Percentiles rank a stretch among this genome's conserved stretches.
Evolutionary conservation across 2,888 invertebrate genomes (phyloP).

Genomic region (Chrysolina haemoptera): DNA sequence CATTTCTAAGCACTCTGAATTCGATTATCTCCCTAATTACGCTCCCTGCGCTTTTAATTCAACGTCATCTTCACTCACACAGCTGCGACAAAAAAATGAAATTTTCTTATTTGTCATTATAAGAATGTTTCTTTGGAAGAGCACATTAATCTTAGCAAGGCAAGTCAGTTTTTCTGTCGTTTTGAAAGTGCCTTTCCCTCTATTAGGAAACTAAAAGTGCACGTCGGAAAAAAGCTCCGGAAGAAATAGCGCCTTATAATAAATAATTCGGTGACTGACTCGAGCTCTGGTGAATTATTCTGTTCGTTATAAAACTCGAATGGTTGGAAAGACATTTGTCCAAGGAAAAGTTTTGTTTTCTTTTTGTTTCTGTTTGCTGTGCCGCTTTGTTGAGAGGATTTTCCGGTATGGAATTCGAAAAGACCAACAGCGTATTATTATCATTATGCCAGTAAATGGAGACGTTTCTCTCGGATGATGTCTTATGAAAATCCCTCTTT

Average conservation of each 20-base stretch:
- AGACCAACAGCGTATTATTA: neutral
- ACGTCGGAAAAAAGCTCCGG: neutral
- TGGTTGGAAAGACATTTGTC: neutral
- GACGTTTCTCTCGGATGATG: too few species aligned
- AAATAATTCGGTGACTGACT: slow-evolving; percentile 1
- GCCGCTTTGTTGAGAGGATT: neutral
- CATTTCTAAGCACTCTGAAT: neutral
- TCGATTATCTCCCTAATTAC: slow-evolving; percentile 10
- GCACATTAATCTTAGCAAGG: neutral
- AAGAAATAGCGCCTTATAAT: slow-evolving; percentile 9
- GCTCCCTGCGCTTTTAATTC: neutral
- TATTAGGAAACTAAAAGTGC: slow-evolving; percentile 10
- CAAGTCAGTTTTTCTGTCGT: neutral
- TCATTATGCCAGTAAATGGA: neutral
- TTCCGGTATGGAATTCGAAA: neutral
- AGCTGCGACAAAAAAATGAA: slow-evolving; percentile 3
- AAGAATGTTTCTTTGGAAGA: slow-evolving; percentile 5
- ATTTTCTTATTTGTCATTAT: slow-evolving; percentile 7
- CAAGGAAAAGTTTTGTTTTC: neutral
- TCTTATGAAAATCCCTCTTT: too few species aligned
- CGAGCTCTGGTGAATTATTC: slow-evolving; percentile 3
- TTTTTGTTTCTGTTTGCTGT: neutral
- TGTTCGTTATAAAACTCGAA: slow-evolving; percentile 9
- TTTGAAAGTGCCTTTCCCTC: slow-evolving; percentile 5
- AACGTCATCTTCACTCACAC: neutral